phyloP scores from a whole-genome alignment of 2,888 invertebrate genomes.

The Prosopocoilus inquinatus region DNA sequence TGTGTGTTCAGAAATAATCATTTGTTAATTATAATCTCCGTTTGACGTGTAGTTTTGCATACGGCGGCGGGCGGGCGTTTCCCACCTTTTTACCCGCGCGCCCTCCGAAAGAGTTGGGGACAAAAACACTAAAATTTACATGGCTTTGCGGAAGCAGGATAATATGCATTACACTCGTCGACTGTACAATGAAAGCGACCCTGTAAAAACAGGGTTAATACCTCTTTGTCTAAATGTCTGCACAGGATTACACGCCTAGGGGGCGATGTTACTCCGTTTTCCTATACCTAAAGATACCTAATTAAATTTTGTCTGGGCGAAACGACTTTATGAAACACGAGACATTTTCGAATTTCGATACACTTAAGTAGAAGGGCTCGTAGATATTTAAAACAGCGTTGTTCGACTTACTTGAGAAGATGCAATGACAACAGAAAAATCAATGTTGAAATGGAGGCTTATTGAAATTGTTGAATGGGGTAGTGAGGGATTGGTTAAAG shows the following conservation, averaged over 20 bases:
- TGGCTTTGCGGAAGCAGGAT: constrained; percentile 12
- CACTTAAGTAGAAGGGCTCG: too few species aligned
- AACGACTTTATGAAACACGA: too few species aligned
- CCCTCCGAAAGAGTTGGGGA: constrained; percentile 8
- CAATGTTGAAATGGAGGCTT: too few species aligned
- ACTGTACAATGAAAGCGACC: constrained; percentile 15
- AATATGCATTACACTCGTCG: constrained; percentile 15
- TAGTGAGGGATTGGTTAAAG: too few species aligned
- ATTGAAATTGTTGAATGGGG: too few species aligned
- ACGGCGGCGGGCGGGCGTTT: constrained; percentile 5
- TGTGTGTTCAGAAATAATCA: constrained; percentile 7
- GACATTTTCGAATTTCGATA: too few species aligned
- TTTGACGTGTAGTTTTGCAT: constrained; percentile 13
- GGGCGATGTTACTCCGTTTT: constrained; percentile 12
- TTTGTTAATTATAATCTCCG: constrained; percentile 9
- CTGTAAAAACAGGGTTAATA: constrained; percentile 20
- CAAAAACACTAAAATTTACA: constrained; percentile 10
- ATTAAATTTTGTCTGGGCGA: too few species aligned
- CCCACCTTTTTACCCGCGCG: constrained; percentile 12
- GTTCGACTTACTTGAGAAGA: too few species aligned
- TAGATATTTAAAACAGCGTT: too few species aligned
- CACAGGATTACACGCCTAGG: constrained; percentile 23
- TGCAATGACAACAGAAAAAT: too few species aligned
- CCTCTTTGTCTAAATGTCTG: constrained; percentile 27
- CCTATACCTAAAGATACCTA: neutral